Base-by-base conservation (phyloP, 1,140 invertebrate genomes). In the Camponotus vicinus region DNA sequence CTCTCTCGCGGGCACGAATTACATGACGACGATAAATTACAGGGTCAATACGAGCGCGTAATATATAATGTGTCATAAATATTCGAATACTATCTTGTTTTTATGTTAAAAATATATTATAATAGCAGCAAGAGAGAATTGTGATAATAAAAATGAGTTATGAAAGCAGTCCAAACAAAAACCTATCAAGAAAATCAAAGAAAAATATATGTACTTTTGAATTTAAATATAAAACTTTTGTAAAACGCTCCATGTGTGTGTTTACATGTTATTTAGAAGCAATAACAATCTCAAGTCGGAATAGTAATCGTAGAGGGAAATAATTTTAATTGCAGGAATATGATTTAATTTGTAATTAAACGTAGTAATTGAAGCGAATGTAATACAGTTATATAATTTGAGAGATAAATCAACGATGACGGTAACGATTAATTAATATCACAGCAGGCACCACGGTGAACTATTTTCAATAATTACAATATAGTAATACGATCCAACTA, bases 1-100 rank as follows among this genome's bases (percentile, higher is more conserved):
- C 49, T 27, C 27, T 27, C 27, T 52, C 49, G 69, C 34, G 77
- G n/a, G 15, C 59, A 42, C 32, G 52, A 67, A 59, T 75, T 67
- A 82, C 79, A 75, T 87, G 86, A 87, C 85, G 85, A 75, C 64
- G 67, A 82, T 82, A 71, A 82, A 71, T 82, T 82, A 82, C 40
- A 57, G 21, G 18, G 49, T 45, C 32, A 27, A 75, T 61, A 73
- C 69, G 27, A 57, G 15, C 32, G 52, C 49, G 78, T 59, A 70
- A 55, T 57, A 64, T 52, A 52, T 40, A 80, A 70, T 42, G 49
- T 34, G 27, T 6, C 49, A 70, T 57, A 52, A 59, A 83, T 70
- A 61, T 73, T 83, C 57, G 55, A 75, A 59, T n/a, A 55, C 18
- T 69, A 13, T 73, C 7, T 71, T 67, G 49, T 70, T 70, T 69